A percentile compares a stretch with the other conserved stretches of the same genome.
These are phyloP conservation scores for Halictus quadricinctus DNA, from an alignment of 2,888 invertebrate genomes.

Conservation along the genomic window DNA sequence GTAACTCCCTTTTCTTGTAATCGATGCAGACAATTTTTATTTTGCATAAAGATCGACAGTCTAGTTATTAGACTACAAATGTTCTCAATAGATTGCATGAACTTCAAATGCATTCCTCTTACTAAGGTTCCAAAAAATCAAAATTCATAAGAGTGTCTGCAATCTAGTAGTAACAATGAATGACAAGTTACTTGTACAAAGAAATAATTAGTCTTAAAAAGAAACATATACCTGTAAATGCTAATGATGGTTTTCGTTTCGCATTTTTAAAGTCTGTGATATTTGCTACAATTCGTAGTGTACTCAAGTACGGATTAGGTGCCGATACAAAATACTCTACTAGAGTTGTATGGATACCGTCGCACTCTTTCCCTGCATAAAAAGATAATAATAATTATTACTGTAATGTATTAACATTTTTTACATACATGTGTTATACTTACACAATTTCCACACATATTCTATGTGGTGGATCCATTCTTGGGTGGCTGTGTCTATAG, in stretches of 20 bases:
- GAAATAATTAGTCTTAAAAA: neutral
- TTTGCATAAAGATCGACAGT: too few species aligned
- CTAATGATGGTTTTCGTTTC: constrained; percentile 86
- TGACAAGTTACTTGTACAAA: neutral
- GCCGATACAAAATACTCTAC: constrained; percentile 83
- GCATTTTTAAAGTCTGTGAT: constrained; percentile 86
- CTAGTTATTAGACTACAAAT: too few species aligned
- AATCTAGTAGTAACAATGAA: neutral
- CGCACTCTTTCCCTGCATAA: constrained; percentile 84
- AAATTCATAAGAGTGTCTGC: neutral
- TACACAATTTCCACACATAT: constrained; percentile 77
- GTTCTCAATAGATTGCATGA: neutral
- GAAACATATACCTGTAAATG: constrained; percentile 81
- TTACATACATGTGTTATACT: constrained; percentile 49
- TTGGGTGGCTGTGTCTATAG: constrained; percentile 74
- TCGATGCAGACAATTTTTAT: too few species aligned
- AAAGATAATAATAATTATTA: neutral
- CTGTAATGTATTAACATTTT: neutral
- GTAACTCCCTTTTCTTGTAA: too few species aligned
- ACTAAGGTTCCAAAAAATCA: neutral
- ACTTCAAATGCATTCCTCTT: neutral
- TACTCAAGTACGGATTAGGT: constrained; percentile 85
- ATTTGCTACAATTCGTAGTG: constrained; percentile 85
- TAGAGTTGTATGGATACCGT: constrained; percentile 83
- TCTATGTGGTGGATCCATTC: constrained; percentile 76